Percentiles rank a stretch among this genome's conserved stretches.
Evolutionary conservation across 2,888 invertebrate genomes (phyloP).

Genomic region (Lutraria lutraria): DNA sequence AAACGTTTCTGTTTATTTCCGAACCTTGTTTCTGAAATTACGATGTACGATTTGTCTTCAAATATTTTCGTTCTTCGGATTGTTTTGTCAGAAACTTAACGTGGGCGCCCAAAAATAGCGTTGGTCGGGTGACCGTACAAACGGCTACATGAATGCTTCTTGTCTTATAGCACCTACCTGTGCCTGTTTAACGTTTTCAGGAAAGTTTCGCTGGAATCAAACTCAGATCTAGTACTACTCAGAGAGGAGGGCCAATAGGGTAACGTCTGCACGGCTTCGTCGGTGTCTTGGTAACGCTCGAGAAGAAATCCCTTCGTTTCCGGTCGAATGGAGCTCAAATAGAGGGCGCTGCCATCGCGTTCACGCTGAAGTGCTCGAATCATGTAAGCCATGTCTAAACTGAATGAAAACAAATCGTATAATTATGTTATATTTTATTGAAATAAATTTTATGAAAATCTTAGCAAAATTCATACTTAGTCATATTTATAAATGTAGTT

Average conservation of each 20-base stretch:
- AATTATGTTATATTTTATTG: no score
- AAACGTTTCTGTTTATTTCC: no score
- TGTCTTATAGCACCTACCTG: conserved; percentile 54
- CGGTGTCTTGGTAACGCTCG: conserved; percentile 80
- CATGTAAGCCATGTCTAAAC: conserved; percentile 66
- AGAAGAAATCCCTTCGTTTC: conserved; percentile 79
- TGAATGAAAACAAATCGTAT: conserved; percentile 16
- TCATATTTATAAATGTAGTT: no score
- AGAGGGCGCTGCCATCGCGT: conserved; percentile 82
- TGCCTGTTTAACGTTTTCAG: conserved; percentile 74
- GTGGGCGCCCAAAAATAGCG: no score
- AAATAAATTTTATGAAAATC: no score
- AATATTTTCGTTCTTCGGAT: no score
- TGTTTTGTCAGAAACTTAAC: no score
- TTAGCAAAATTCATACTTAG: no score
- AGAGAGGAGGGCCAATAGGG: conserved; percentile 76
- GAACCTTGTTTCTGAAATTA: no score
- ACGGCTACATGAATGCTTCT: no score
- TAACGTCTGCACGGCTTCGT: conserved; percentile 75
- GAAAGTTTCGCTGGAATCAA: conserved; percentile 77
- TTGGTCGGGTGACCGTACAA: no score
- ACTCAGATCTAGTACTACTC: conserved; percentile 70
- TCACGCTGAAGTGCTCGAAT: conserved; percentile 78
- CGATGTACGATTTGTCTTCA: no score
- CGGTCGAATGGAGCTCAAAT: conserved; percentile 79